Base-by-base conservation (phyloP, 2,113 vertebrate genomes). In the Propithecus coquereli region DNA sequence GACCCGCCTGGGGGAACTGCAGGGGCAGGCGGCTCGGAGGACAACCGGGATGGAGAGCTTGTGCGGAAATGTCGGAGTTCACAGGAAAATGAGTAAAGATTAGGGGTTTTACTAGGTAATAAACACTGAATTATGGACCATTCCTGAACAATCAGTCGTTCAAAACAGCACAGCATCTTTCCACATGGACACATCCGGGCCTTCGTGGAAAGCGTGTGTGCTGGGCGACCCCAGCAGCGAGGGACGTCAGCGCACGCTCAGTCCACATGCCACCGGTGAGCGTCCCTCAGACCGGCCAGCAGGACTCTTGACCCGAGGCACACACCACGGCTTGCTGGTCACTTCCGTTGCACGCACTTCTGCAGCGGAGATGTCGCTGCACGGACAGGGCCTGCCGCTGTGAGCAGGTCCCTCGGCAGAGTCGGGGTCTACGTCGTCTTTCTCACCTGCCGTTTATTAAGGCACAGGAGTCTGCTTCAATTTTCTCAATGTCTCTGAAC, bases 131-230 rank as follows among this genome's bases (percentile, higher is more conserved):
- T 27, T 27, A 43, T 1, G 3, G 27, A 61, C 14, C 45, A 2
- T 34, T 30, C 13, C 71, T 13, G 12, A 27, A 13, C 25, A 27
- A 11, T 77, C 17, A n/a, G 37, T 14, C 43, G 22, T 14, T 50
- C 8, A 37, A 30, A 77, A 68, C 6, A 37, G 32, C 30, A 14
- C 27, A 8, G 6, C 8, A 13, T 54, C 34, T 63, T 34, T 30
- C 34, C 0, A 3, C 2, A 14, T 0, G 13, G 18, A 2, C 17
- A 0, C 4, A 0, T 14, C 47, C 1, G 1, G 0, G 23, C 3
- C 57, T 47, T 25, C 47, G 0, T 3, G 4, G 32, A 7, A 23
- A 8, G 2, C 13, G 23, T 5, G 37, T 1, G 0, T 2, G 16
- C 20, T 4, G 50, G 23, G 22, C 4, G 2, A 2, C 22, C 8